Evolutionary conservation across 2,797 vertebrate genomes (phyloP).

Genomic region (Tragopan temminckii): DNA sequence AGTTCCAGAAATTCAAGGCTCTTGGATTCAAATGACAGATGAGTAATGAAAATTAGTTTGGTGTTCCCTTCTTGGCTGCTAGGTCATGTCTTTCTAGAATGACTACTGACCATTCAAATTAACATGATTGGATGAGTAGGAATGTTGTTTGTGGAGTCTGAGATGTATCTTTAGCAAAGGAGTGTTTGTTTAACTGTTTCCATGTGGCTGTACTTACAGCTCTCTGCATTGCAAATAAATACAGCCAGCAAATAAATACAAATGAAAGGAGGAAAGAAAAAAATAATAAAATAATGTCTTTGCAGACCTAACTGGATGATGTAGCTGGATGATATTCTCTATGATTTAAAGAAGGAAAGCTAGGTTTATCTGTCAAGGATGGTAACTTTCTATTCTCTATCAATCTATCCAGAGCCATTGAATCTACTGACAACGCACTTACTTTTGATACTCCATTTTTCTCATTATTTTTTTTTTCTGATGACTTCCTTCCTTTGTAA

Average conservation of each 20-base stretch:
- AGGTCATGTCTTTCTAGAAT: neutral
- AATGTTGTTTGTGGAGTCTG: neutral
- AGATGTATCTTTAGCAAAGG: neutral
- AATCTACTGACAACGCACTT: neutral
- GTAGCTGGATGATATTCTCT: neutral
- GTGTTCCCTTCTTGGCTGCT: neutral
- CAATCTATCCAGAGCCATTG: neutral
- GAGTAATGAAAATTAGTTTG: neutral
- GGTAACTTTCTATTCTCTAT: neutral
- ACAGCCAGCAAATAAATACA: slow-evolving; percentile 2
- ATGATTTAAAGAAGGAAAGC: neutral
- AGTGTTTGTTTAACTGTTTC: neutral
- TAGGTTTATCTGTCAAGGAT: neutral
- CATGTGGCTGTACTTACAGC: neutral
- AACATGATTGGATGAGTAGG: neutral
- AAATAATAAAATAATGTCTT: neutral
- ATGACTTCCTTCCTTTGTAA: neutral
- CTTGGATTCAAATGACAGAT: neutral
- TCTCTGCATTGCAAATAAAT: neutral
- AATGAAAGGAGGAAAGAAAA: fast-evolving
- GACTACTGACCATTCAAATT: neutral
- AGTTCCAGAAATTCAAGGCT: neutral
- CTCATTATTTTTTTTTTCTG: neutral
- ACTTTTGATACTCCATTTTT: neutral
- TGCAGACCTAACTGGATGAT: neutral